Percentiles rank a stretch among this genome's conserved stretches.
These are phyloP conservation scores for Peromyscus maniculatus DNA, from an alignment of 2,113 vertebrate species.

Conservation along the genomic window DNA sequence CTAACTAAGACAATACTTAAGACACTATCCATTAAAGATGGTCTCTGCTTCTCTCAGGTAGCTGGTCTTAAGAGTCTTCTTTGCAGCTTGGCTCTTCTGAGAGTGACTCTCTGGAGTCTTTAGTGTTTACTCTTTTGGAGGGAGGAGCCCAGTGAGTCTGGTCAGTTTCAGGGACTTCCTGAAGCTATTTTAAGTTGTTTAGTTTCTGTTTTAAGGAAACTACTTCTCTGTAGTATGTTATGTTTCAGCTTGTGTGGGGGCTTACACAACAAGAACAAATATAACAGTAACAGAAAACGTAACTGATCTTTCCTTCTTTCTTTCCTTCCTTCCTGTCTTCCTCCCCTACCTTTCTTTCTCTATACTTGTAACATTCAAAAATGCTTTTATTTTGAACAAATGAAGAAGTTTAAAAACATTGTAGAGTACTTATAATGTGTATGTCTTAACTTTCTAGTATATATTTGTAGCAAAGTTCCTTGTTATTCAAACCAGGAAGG, in stretches of 20 bases:
- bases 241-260: neutral
- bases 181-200: neutral
- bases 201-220: neutral
- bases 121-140: neutral
- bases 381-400: neutral
- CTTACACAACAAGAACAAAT: neutral
- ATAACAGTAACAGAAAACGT: neutral
- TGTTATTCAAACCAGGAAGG: neutral
- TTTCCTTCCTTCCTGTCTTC: too few species aligned
- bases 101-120: neutral
- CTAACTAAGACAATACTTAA: too few species aligned
- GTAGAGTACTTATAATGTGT: neutral
- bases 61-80: neutral
- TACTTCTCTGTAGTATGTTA: neutral
- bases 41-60: neutral
- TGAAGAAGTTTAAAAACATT: neutral
- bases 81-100: neutral
- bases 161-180: neutral
- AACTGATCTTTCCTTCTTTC: too few species aligned
- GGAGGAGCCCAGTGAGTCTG: neutral
- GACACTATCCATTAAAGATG: too few species aligned
- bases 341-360: neutral
- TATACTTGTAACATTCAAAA: neutral
- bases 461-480: neutral
- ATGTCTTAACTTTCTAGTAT: neutral